Evolutionary conservation across 2,888 invertebrate species (phyloP).

Genomic region (Crocallis elinguaria): DNA sequence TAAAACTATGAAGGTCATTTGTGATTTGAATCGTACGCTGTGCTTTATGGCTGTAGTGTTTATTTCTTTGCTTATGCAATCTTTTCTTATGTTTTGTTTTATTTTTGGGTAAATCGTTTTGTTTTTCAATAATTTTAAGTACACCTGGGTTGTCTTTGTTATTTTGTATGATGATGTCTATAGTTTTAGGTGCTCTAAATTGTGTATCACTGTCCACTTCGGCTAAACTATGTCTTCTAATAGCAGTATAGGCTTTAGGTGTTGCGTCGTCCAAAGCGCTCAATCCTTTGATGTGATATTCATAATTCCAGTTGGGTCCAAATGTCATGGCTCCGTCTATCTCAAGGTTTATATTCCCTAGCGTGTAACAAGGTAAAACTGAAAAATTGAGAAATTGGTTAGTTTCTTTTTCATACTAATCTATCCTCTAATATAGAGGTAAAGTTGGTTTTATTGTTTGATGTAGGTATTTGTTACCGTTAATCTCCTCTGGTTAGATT

Average conservation of each 20-base stretch:
- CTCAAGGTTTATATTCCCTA: conserved; percentile 35
- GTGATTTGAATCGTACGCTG: too few relatives aligned
- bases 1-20: too few relatives aligned
- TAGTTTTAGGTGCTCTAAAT: background rate
- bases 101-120: too few relatives aligned
- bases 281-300: conserved; percentile 40
- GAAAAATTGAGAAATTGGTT: background rate
- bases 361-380: background rate
- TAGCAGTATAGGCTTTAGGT: background rate
- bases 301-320: conserved; percentile 52
- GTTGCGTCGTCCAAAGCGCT: too few relatives aligned
- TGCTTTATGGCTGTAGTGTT: too few relatives aligned
- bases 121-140: conserved; percentile 4
- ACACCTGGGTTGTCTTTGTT: background rate
- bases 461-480: too few relatives aligned
- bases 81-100: too few relatives aligned
- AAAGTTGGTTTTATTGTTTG: too few relatives aligned
- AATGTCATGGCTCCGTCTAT: conserved; percentile 52
- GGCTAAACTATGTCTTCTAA: background rate
- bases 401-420: too few relatives aligned
- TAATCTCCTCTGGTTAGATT: too few relatives aligned
- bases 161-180: conserved; percentile 15
- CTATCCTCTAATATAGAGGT: too few relatives aligned
- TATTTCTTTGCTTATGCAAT: too few relatives aligned
- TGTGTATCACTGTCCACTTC: background rate